These are phyloP conservation scores for Neosilurus hyrtlii DNA, from an alignment of 2,797 vertebrate genomes.

Conservation along the genomic window DNA sequence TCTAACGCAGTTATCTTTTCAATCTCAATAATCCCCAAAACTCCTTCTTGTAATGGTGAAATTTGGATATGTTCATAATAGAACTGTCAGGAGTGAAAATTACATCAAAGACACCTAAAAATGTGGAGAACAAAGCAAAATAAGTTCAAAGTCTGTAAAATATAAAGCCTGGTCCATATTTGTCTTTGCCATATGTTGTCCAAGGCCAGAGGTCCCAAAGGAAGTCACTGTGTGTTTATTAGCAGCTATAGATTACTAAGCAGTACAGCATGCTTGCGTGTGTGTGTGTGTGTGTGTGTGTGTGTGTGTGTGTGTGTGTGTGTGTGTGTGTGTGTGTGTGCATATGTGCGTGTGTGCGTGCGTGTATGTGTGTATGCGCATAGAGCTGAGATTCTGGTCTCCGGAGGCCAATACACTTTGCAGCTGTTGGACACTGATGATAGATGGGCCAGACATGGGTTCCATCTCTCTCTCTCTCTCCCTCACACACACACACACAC, in stretches of 20 bases:
- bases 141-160: neutral
- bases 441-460: conserved; percentile 13
- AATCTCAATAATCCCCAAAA: conserved; percentile 17
- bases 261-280: neutral
- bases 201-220: conserved; percentile 1
- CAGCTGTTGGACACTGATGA: conserved; percentile 32
- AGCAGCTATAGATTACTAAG: conserved; percentile 31
- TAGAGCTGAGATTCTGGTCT: conserved; percentile 7
- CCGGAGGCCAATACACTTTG: conserved; percentile 5
- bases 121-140: neutral
- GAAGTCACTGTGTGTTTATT: conserved; percentile 14
- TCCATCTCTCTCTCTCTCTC: conserved; percentile 15
- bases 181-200: conserved; percentile 10
- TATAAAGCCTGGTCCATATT: neutral
- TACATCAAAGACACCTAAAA: neutral
- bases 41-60: conserved; percentile 3
- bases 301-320: conserved; percentile 12
- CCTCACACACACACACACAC: conserved; percentile 21
- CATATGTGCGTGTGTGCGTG: no score
- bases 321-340: conserved; percentile 17
- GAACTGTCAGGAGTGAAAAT: conserved; percentile 9
- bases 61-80: neutral
- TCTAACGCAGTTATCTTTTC: conserved; percentile 13
- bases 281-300: neutral
- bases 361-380: no score